Evolutionary conservation across 2,113 vertebrate species (phyloP).

Genomic region (Felis catus): F.catus_Fca126_mat1.0 CM031414.1:10487501-10488000

Average conservation of each 20-base stretch:
- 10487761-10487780: rapidly evolving
- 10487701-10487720: rapidly evolving
- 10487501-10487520: background rate
- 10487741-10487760: background rate
- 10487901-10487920: rapidly evolving
- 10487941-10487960: rapidly evolving
- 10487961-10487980: rapidly evolving
- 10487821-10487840: background rate
- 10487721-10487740: background rate
- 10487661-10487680: background rate
- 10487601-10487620: rapidly evolving
- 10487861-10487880: background rate
- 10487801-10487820: rapidly evolving
- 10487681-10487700: background rate
- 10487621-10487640: too few relatives aligned
- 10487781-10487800: background rate
- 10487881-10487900: rapidly evolving
- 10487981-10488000: rapidly evolving
- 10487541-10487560: background rate
- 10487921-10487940: background rate
- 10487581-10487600: background rate
- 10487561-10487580: background rate
- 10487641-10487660: background rate
- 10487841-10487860: background rate
- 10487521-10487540: background rate